Evolutionary conservation across 2,888 invertebrate genomes (phyloP), one percentile per base, ranked within the genome.

Genomic region (Drosophila putrida): DNA sequence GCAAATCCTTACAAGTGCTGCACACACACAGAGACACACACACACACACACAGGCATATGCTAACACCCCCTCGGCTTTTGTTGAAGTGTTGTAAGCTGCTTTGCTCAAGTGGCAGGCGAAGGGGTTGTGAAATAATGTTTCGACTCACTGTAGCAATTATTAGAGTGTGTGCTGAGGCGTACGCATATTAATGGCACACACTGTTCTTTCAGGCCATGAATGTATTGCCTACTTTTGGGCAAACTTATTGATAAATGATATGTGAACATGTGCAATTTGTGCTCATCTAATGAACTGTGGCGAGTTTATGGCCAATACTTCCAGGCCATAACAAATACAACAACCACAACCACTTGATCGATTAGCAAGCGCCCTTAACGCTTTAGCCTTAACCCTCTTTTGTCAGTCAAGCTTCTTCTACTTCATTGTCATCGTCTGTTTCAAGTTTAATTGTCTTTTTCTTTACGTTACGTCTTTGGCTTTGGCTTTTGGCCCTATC

Each of bases 391-490:
- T 88, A 88, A 79, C 85, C 87, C 82, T 71, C 81, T 88, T 89
- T 71, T 67, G 58, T 51, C 54, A 46, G 54, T 59, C 66, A 66
- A 63, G 63, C 41, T 28, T 27, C 33, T 53, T 46, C 11, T 31
- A 39, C 44, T 55, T 58, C 20, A 72, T 65, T 67, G 62, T 66
- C 49, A 9, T 82, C 49, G 13, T 82, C 47, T 78, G 71, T 88
- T 82, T 84, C 84, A 88, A 84, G 84, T 88, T 84, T 84, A 88
- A 88, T 82, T 82, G 84, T 65, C 78, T 80, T 72, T 72, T 63
- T 36, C 63, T 71, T 67, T 71, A 53, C 43, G 20, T 43, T 15
- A 13, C 55, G 55, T 41, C 62, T 50, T 36, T 57, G 11, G 41
- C 54, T 58, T 64, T 67, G 31, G 50, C 62, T 51, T 61, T 71